phyloP scores from a whole-genome alignment of 2,113 vertebrate species.

The Orientallactaga bullata region DNA sequence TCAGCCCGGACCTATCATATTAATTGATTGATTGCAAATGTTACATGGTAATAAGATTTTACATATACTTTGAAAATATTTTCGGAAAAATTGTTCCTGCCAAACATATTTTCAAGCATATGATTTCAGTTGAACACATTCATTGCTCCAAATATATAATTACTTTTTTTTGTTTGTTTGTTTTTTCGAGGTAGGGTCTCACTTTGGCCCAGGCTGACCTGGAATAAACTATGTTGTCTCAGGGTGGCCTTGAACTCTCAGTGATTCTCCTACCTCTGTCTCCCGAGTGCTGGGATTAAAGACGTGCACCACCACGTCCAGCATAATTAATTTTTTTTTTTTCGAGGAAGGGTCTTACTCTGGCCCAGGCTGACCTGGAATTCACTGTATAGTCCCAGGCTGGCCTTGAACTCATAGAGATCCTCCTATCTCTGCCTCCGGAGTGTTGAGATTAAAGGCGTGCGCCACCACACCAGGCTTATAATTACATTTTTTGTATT shows the following conservation, averaged over 20 bases:
- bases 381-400: no score
- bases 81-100: not conserved
- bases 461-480: no score
- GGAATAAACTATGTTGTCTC: not conserved
- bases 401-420: no score
- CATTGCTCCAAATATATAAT: slow-evolving; percentile 18
- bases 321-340: no score
- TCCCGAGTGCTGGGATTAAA: not conserved
- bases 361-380: no score
- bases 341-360: no score
- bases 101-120: not conserved
- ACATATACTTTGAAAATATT: not conserved
- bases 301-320: not conserved
- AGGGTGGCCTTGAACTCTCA: not conserved
- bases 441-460: no score
- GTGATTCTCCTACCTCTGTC: not conserved
- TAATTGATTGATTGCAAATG: not conserved
- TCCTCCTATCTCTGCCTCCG: no score
- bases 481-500: no score
- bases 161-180: not conserved
- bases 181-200: not conserved
- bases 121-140: slow-evolving; percentile 25
- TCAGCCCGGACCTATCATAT: not conserved
- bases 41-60: slow-evolving; percentile 34
- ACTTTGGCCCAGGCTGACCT: not conserved